Percentiles rank a stretch among this genome's conserved stretches.
phyloP scores from a whole-genome alignment of 2,797 vertebrate species.

The Huso huso region DNA sequence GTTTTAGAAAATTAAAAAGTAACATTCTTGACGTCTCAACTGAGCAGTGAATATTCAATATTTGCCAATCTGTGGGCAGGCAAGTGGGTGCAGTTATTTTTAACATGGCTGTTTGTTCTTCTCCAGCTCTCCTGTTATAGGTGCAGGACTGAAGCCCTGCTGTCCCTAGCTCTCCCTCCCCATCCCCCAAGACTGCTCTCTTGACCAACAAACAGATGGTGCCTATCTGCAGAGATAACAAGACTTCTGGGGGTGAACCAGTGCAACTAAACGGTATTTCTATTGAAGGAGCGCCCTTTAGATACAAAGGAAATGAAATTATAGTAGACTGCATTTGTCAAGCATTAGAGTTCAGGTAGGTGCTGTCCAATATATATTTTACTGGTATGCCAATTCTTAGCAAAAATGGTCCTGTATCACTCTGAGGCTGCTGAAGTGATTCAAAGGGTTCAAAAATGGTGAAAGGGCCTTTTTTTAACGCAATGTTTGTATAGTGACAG shows the following conservation, averaged over 20 bases:
- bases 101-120: slow-evolving; percentile 24
- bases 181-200: slow-evolving; percentile 51
- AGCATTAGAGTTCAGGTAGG: too few species aligned
- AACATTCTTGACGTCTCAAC: slow-evolving; percentile 23
- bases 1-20: slow-evolving; percentile 22
- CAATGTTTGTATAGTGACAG: too few species aligned
- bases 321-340: too few species aligned
- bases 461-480: too few species aligned
- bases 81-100: slow-evolving; percentile 21
- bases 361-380: too few species aligned
- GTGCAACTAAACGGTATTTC: slow-evolving; percentile 60
- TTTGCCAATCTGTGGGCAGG: slow-evolving; percentile 20
- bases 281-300: slow-evolving; percentile 37
- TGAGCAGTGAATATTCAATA: slow-evolving; percentile 26
- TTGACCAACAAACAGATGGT: slow-evolving; percentile 67
- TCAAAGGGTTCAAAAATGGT: too few species aligned
- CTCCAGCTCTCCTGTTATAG: slow-evolving; percentile 13
- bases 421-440: too few species aligned
- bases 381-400: too few species aligned
- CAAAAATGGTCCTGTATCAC: too few species aligned
- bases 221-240: slow-evolving; percentile 54
- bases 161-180: slow-evolving; percentile 29
- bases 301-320: too few species aligned
- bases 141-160: slow-evolving; percentile 14
- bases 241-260: slow-evolving; percentile 59